phyloP scores from a whole-genome alignment of 2,113 vertebrate genomes.

The Thermophis baileyi region DNA sequence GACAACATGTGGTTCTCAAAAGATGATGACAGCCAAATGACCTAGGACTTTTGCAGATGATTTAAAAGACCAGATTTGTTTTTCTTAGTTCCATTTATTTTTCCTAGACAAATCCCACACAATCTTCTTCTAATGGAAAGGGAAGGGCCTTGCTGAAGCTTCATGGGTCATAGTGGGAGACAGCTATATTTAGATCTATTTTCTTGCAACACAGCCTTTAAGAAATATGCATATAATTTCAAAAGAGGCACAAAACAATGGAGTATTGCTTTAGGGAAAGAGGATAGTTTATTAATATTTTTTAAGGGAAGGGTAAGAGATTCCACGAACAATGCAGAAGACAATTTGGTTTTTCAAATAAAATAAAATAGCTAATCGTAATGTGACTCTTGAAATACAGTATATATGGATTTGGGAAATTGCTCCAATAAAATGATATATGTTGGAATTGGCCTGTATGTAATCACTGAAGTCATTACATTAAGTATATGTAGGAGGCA shows the following conservation, averaged over 20 bases:
- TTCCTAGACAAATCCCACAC: background rate
- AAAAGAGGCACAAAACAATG: background rate
- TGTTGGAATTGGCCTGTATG: background rate
- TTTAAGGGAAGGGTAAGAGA: background rate
- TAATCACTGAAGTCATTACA: too few species aligned
- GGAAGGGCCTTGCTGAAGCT: background rate
- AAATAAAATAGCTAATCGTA: background rate
- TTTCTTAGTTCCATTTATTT: background rate
- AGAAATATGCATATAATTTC: background rate
- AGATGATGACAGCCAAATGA: conserved; percentile 42
- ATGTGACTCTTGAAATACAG: background rate
- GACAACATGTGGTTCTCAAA: conserved; percentile 39
- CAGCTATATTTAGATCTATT: background rate
- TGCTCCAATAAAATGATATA: background rate
- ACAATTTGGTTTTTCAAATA: background rate
- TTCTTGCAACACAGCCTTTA: background rate
- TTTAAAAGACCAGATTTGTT: background rate
- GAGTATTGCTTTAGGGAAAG: background rate
- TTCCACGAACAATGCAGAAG: background rate
- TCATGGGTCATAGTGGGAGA: background rate
- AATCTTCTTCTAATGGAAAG: background rate
- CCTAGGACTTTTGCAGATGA: background rate
- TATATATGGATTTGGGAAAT: background rate
- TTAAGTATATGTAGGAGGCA: too few species aligned
- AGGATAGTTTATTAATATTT: background rate